Evolutionary conservation across 2,888 invertebrate genomes (phyloP).

Genomic region (Noctua fimbriata): DNA sequence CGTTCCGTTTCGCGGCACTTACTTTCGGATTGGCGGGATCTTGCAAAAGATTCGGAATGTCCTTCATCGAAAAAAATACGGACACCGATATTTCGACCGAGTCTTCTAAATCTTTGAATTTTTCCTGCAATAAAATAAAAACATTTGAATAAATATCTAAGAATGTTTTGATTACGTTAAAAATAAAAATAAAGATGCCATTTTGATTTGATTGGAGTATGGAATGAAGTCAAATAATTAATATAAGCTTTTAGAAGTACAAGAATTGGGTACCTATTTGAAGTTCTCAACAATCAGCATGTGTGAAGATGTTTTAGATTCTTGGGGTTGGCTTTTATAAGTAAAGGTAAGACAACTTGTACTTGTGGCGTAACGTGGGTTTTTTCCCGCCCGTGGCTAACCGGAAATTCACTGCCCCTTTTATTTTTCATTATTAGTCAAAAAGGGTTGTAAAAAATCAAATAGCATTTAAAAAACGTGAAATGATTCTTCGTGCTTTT

Average conservation of each 20-base stretch:
- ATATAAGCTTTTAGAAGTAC: background rate
- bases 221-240: background rate
- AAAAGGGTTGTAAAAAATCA: background rate
- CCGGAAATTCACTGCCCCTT: background rate
- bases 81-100: conserved; percentile 88
- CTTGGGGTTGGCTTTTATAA: background rate
- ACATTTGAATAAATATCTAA: no score
- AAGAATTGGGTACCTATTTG: background rate
- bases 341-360: background rate
- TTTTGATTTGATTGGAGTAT: background rate
- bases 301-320: background rate
- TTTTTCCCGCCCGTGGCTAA: background rate
- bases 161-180: background rate
- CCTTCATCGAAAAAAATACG: conserved; percentile 88
- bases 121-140: conserved; percentile 79
- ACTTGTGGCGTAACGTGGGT: background rate
- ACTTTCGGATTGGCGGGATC: conserved; percentile 89
- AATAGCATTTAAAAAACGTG: background rate
- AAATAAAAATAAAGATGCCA: background rate
- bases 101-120: conserved; percentile 87
- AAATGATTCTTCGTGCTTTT: background rate
- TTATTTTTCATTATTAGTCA: background rate
- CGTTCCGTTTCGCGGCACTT: conserved; percentile 62
- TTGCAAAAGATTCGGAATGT: conserved; percentile 89
- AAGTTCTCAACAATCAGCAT: background rate